phyloP scores from a whole-genome alignment of 2,888 invertebrate species.

The Caenorhabditis sulstoni region DNA sequence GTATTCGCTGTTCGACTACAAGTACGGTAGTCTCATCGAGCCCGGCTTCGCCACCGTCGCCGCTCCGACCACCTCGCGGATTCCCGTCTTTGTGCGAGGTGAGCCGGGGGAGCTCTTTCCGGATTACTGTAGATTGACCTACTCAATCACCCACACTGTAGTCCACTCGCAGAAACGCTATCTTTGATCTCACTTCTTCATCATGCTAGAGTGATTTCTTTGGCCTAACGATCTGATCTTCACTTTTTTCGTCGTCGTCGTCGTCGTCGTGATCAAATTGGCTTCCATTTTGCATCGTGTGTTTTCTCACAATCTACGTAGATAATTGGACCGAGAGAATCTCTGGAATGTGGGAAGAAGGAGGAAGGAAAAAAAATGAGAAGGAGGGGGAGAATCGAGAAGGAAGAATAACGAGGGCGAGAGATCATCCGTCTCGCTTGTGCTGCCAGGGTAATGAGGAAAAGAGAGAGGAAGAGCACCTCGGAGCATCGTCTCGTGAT shows the following conservation, averaged over 20 bases:
- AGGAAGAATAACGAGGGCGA: too few relatives aligned
- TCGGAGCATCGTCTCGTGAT: too few relatives aligned
- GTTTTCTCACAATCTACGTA: slow-evolving; percentile 11
- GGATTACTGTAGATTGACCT: too few relatives aligned
- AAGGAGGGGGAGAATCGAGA: too few relatives aligned
- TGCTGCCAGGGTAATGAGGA: too few relatives aligned
- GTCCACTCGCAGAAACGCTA: too few relatives aligned
- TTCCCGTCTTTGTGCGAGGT: slow-evolving; percentile 75
- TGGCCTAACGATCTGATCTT: neutral
- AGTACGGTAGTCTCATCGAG: slow-evolving; percentile 59
- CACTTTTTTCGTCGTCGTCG: neutral
- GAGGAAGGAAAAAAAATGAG: too few relatives aligned
- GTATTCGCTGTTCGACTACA: slow-evolving; percentile 77
- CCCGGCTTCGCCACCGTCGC: slow-evolving; percentile 61
- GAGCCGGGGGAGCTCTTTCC: too few relatives aligned
- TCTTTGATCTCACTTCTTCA: slow-evolving; percentile 11
- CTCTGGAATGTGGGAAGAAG: slow-evolving; percentile 42
- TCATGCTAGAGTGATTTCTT: slow-evolving; percentile 10
- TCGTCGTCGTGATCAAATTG: neutral
- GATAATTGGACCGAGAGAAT: slow-evolving; percentile 44
- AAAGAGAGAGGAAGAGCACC: too few relatives aligned
- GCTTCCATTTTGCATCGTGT: slow-evolving; percentile 2
- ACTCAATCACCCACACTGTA: too few relatives aligned
- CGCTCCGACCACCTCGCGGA: slow-evolving; percentile 72
- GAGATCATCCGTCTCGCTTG: too few relatives aligned